These are phyloP conservation scores for Zalophus californianus DNA, from an alignment of 2,797 vertebrate genomes.

Conservation along the genomic window DNA sequence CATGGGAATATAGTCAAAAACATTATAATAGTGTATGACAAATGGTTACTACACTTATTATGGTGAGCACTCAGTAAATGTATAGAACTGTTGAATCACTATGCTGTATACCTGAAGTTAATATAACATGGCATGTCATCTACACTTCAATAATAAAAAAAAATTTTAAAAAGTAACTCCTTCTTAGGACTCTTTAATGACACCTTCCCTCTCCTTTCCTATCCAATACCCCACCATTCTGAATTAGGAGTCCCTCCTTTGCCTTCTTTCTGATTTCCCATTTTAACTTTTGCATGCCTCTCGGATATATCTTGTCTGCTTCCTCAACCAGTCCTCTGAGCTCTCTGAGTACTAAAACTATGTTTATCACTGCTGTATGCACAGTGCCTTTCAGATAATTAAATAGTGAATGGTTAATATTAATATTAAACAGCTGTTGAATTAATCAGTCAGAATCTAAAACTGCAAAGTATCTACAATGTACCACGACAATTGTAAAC, in stretches of 20 bases:
- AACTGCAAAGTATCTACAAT: neutral
- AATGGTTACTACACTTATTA: neutral
- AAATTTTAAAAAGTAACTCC: neutral
- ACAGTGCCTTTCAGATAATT: neutral
- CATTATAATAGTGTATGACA: neutral
- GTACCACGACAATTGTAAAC: neutral
- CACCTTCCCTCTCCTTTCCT: neutral
- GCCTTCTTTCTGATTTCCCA: neutral
- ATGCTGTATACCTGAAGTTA: neutral
- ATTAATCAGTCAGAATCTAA: neutral
- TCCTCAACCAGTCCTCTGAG: neutral
- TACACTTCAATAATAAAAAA: neutral
- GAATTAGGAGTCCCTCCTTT: neutral
- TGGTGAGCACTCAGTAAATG: neutral
- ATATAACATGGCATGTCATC: neutral
- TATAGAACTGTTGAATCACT: neutral
- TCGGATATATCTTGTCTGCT: neutral
- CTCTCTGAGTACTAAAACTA: neutral
- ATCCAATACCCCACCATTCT: neutral
- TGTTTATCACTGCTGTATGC: neutral
- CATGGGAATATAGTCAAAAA: neutral
- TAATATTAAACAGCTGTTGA: neutral
- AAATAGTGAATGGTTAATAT: conserved; percentile 2
- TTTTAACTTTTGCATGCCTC: neutral
- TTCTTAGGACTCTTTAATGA: neutral